Conservation (phyloP, 1,140 invertebrate genomes). For the Drosophila nebulosa region DNA sequence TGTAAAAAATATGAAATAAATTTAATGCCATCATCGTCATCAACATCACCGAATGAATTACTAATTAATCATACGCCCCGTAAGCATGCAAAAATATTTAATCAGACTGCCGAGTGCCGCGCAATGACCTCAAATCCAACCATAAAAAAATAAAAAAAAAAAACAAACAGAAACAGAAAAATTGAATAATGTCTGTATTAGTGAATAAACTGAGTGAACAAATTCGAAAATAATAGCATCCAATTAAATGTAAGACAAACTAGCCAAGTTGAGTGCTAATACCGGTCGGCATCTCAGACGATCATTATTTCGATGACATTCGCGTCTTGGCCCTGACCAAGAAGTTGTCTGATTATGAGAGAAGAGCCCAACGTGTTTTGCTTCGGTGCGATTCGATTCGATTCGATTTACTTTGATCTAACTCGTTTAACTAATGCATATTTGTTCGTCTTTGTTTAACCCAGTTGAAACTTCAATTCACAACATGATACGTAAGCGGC, state of each 20-base stretch:
- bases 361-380: constrained; percentile 25
- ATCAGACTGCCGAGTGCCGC: constrained; percentile 29
- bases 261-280: constrained; percentile 44
- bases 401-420: constrained; percentile 46
- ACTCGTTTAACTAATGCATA: constrained; percentile 52
- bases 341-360: constrained; percentile 61
- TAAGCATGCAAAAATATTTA: constrained; percentile 63
- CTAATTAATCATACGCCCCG: constrained; percentile 68
- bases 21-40: constrained; percentile 8
- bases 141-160: constrained; percentile 23
- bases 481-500: constrained; percentile 52
- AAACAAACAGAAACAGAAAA: constrained; percentile 22
- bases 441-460: constrained; percentile 59
- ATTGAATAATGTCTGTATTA: constrained; percentile 69
- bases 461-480: constrained; percentile 24
- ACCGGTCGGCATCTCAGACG: not conserved
- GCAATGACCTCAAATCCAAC: constrained; percentile 48
- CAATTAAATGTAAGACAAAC: constrained; percentile 60
- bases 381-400: constrained; percentile 31
- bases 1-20: constrained; percentile 40
- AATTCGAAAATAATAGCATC: constrained; percentile 62
- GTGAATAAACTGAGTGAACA: constrained; percentile 41
- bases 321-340: constrained; percentile 72
- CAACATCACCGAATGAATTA: constrained; percentile 50
- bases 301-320: constrained; percentile 48